Base-by-base conservation (phyloP, 1,140 invertebrate species). In the Andrena cerasifolii region DNA sequence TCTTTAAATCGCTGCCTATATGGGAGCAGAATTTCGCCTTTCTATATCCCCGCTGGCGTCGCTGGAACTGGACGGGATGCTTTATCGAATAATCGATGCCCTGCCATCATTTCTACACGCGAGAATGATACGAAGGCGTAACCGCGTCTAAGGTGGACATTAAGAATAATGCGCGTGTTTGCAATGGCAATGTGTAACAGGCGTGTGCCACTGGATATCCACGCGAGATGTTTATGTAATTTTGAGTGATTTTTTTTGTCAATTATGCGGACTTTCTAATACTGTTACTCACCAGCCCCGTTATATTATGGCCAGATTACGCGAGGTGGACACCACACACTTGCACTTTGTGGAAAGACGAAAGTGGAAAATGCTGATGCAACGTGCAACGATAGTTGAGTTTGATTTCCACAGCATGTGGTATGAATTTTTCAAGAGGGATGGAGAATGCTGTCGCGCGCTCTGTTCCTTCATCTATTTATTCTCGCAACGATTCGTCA, bases 351-450 rank as follows among this genome's bases (percentile, higher is more conserved):
- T 76, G 24, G 62, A 58, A 68, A 76, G 53, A 76, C 73, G 73
- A 76, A 76, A 76, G 73, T 76, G 53, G 73, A 58, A 68, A 68
- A 76, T 76, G 73, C 73, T 76, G 73, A 76, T 68, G 73, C 73
- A 76, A 76, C 53, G 12, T 21, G 40, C 63, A 58, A 68, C 63
- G 40, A 68, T 76, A 76, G 73, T 76, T 76, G 73, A 76, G 73
- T 76, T 68, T 76, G 73, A 76, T 76, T 68, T 76, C 53, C 36
- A 58, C 36, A 49, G 24, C 53, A 26, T 68, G 49, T 54, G 24
- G 70, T 24, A 76, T 67, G 43, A 59, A 76, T 76, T 68, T 76
- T 68, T 68, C 31, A 59, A 24, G 16, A 53, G 31, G 66, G 56
- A 18, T 61, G 47, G 45, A 49, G 65, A 68, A 76, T 58, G 65